These are phyloP conservation scores for Tiliqua scincoides DNA, from an alignment of 2,113 vertebrate species.

Conservation along the genomic window DNA sequence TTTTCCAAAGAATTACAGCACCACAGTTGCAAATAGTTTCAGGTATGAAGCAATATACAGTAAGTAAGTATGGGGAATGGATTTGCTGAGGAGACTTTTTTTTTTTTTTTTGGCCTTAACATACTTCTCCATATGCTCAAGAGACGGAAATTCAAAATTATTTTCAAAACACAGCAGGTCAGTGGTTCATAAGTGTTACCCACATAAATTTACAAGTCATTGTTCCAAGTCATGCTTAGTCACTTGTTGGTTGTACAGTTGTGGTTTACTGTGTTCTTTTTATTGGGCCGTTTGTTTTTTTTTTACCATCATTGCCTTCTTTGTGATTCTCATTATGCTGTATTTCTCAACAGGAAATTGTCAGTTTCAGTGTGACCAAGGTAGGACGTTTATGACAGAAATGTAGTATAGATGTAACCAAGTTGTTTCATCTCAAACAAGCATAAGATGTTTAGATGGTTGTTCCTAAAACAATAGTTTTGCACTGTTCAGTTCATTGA, in stretches of 20 bases:
- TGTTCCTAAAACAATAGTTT: conserved; percentile 13
- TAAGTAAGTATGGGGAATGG: not conserved
- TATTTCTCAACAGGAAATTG: not conserved
- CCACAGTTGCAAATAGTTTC: not conserved
- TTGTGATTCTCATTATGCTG: fast-evolving
- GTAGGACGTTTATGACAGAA: conserved; percentile 7
- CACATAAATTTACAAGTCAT: not conserved
- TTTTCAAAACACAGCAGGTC: not conserved
- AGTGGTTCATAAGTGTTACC: not conserved
- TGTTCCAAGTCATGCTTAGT: not conserved
- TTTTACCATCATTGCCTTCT: not conserved
- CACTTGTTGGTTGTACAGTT: not conserved
- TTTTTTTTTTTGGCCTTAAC: not conserved
- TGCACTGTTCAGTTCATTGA: conserved; percentile 1
- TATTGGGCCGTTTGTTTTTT: no score
- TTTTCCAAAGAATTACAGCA: not conserved
- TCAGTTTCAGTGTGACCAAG: not conserved
- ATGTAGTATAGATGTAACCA: conserved; percentile 37
- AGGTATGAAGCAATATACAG: not conserved
- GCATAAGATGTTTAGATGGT: conserved; percentile 31
- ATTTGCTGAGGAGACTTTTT: not conserved
- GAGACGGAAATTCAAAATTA: not conserved
- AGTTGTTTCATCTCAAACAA: conserved; percentile 13
- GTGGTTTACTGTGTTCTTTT: not conserved
- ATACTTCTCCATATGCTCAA: not conserved